phyloP scores from a whole-genome alignment of 2,888 invertebrate genomes.

The Rotaria macrura region DNA sequence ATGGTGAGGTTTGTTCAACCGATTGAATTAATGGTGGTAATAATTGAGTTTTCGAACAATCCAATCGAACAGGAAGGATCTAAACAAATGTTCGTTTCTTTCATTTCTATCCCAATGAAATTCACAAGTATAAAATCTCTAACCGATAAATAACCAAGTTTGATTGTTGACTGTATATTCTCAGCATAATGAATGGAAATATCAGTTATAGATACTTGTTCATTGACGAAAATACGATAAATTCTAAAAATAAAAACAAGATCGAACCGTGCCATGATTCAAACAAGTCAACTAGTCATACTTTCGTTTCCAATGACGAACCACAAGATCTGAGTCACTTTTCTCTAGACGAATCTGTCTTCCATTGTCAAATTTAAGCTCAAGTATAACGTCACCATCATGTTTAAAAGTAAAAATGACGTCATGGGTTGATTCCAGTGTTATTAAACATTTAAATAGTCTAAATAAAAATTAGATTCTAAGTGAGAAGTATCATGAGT shows the following conservation, averaged over 20 bases:
- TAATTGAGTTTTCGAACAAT: not conserved
- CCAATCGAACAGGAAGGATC: not conserved
- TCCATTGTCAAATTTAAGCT: not conserved
- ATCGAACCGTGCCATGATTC: not conserved
- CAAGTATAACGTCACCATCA: not conserved
- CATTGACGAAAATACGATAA: not conserved
- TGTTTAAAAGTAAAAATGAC: not conserved
- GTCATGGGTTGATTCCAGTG: not conserved
- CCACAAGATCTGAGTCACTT: not conserved
- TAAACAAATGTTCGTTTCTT: not conserved
- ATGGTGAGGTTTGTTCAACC: not conserved
- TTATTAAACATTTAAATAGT: not conserved
- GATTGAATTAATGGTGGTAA: not conserved
- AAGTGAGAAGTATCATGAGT: too few relatives aligned
- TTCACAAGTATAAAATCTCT: too few relatives aligned
- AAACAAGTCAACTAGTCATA: not conserved
- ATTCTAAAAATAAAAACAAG: not conserved
- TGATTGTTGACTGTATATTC: not conserved
- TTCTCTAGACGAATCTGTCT: not conserved
- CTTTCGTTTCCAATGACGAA: not conserved
- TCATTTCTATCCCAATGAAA: not conserved
- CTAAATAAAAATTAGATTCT: not conserved
- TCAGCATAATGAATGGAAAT: not conserved
- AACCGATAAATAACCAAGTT: conserved; percentile 12
- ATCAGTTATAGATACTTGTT: not conserved